Evolutionary conservation across 1,140 invertebrate genomes (phyloP).

Genomic region (Aethina tumida): DNA sequence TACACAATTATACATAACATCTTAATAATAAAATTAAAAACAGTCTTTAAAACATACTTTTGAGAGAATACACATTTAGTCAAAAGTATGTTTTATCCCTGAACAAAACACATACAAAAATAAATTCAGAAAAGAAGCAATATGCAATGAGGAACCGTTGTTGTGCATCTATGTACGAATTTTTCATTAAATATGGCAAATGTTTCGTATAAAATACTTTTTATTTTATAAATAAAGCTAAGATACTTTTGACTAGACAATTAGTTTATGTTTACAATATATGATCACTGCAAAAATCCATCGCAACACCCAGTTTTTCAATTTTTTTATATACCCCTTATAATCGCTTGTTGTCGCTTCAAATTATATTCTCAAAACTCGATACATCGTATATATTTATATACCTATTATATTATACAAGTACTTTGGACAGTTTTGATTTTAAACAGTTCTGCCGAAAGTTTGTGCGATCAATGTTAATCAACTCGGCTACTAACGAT

Average conservation of each 20-base stretch:
- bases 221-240: slow-evolving; percentile 16
- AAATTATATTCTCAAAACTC: too few relatives aligned
- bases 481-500: too few relatives aligned
- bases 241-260: slow-evolving; percentile 16
- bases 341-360: slow-evolving; percentile 6
- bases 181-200: slow-evolving; percentile 1
- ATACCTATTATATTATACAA: too few relatives aligned
- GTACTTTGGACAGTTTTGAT: too few relatives aligned
- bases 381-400: too few relatives aligned
- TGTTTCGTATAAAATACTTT: slow-evolving; percentile 7
- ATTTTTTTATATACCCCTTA: slow-evolving; percentile 9
- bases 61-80: too few relatives aligned
- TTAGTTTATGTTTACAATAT: slow-evolving; percentile 6
- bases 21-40: slow-evolving; percentile 13
- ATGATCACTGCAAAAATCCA: slow-evolving; percentile 22
- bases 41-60: too few relatives aligned
- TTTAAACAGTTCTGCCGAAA: too few relatives aligned
- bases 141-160: slow-evolving; percentile 10
- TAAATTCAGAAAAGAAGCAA: slow-evolving; percentile 3
- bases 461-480: too few relatives aligned
- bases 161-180: slow-evolving; percentile 8
- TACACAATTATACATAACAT: slow-evolving; percentile 18
- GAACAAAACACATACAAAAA: slow-evolving; percentile 3
- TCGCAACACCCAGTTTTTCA: background rate
- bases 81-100: too few relatives aligned